Base-by-base conservation (phyloP, 2,888 invertebrate genomes). In the Limnephilus marmoratus region DNA sequence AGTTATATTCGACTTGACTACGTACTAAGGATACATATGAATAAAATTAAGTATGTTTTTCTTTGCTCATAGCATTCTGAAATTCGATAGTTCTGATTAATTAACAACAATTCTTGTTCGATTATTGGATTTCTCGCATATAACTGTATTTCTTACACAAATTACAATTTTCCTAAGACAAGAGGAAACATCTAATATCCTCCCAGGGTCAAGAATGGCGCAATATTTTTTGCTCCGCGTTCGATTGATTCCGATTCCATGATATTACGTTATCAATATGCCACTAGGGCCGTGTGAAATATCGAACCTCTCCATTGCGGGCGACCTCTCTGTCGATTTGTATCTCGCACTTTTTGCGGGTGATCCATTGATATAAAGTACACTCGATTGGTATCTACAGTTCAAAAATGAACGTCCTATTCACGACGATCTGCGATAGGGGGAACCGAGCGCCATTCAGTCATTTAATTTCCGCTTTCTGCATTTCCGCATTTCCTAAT, bases 341-440 rank as follows among this genome's bases (percentile, higher is more conserved):
- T 90, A 90, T 90, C 90, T 90, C 81, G 82, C 45, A 37, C 49
- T 90, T 90, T 90, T 90, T 90, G 90, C 90, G 86, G 82, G 34
- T 83, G 1, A 83, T 37, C 88, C 68, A 24, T 24, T n/a, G 68
- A 68, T 2, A n/a, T 68, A 24, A 68, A 1, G 41, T 81, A 85
- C 85, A 24, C 85, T 68, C 24, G 68, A 68, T n/a, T 68, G 68
- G 9, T 24, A 18, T n/a, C 5, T 24, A 68, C 68, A 68, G 24
- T 68, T 9, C 68, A 68, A 68, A 5, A 24, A 9, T 68, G 68
- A 68, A 68, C 24, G 24, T 68, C 53, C n/a, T 2, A n/a, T 24
- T 24, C 31, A 31, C 31, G 18, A 4, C 4, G 18, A 7, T 68
- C 7, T 68, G 5, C 53, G 53, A 53, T 0, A 45, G 45, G 11